phyloP scores from a whole-genome alignment of 2,797 vertebrate genomes.

The Eutrigla gurnardus region DNA sequence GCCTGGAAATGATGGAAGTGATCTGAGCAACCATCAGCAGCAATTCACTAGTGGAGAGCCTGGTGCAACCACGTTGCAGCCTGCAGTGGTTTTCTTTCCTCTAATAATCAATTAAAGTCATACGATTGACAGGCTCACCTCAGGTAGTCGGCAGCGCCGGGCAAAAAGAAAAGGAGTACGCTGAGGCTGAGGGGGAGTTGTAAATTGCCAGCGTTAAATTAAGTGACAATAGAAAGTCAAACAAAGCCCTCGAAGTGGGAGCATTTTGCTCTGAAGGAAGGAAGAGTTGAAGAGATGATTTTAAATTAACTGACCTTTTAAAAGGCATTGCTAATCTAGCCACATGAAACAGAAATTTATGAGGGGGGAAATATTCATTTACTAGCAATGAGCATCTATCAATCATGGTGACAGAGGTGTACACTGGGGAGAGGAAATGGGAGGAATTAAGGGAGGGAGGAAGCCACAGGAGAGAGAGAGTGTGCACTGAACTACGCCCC shows the following conservation, averaged over 20 bases:
- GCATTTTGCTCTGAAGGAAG: conserved; percentile 22
- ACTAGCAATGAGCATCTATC: conserved; percentile 79
- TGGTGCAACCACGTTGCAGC: background rate
- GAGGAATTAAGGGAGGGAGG: conserved; percentile 58
- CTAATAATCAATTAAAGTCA: conserved; percentile 9
- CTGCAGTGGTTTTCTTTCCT: background rate
- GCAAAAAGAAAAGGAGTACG: conserved; percentile 3
- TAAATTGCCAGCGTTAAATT: conserved; percentile 43
- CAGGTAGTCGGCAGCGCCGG: background rate
- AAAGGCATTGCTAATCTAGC: conserved; percentile 82
- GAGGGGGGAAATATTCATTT: conserved; percentile 81
- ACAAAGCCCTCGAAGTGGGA: conserved; percentile 47
- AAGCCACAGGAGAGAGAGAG: conserved; percentile 54
- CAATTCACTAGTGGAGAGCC: background rate
- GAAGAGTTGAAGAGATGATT: conserved; percentile 57
- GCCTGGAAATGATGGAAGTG: background rate
- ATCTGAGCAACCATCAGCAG: no score
- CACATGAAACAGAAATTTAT: conserved; percentile 83
- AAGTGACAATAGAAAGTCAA: conserved; percentile 67
- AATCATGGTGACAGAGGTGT: conserved; percentile 80
- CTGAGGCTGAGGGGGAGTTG: background rate
- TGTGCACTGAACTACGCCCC: conserved; percentile 61
- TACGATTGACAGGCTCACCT: conserved; percentile 1
- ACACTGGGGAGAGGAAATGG: conserved; percentile 68
- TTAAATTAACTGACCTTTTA: conserved; percentile 83